Evolutionary conservation across 2,797 vertebrate genomes (phyloP), one percentile per base, ranked within the genome.

Genomic region (Xenentodon cancila): DNA sequence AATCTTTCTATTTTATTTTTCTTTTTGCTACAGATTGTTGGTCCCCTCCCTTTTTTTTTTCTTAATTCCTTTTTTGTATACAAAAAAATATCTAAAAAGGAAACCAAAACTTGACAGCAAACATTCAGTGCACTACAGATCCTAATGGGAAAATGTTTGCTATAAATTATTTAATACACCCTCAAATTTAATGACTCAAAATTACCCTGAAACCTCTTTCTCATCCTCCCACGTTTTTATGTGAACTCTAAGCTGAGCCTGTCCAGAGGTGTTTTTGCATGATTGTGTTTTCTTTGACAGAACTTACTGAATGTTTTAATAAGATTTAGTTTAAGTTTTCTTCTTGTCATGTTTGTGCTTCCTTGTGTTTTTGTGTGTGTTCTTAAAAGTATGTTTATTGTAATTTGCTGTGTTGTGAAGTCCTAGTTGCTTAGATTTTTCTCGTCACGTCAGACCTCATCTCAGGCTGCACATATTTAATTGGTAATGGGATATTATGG

Each of bases 121-220:
- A 43, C 58, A 75, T 82, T 73, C 61, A 68, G 73, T 79, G 75
- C 86, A 91, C 90, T 89, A 89, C 76, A 75, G 46, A 37, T 71
- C 57, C 69, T n/a, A 5, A 25, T 32, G 15, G 13, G 43, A 47
- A 66, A 60, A 37, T 74, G 69, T 84, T 81, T 81, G 73, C 61
- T 61, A 59, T 76, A 52, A 77, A 53, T 50, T 75, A 27, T 50
- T 25, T 25, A 25, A 25, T 3, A 18, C 46, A 47, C 13, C 17
- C 30, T 27, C 47, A 32, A 18, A 46, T 54, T 32, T 37, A 11
- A 3, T 37, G 9, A 25, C 11, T 12, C 34, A 3, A 17, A 43
- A 59, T 81, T n/a, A 47, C 4, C 46, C 50, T 64, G 37, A 59
- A 68, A 15, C 19, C 22, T 51, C n/a, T 66, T 32, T 55, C 15